Evolutionary conservation across 2,888 invertebrate genomes (phyloP), one percentile per base, ranked within the genome.

Genomic region (Gastracanthus pulcherrimus): DNA sequence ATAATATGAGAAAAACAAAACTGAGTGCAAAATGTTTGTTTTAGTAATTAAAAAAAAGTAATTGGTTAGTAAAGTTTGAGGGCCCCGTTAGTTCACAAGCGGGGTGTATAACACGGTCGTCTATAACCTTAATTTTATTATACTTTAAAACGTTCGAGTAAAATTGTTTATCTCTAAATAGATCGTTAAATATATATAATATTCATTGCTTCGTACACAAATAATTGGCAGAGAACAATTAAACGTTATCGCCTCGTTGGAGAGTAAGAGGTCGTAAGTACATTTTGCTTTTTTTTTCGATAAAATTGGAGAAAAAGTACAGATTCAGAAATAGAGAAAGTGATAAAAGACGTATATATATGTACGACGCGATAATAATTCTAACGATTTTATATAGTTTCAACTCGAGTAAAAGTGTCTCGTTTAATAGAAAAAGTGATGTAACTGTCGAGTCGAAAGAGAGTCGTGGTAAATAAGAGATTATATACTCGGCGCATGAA

Each of bases 221-320:
- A 74, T n/a, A 62, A 55, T 71, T 76, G 38, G 26, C 23, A 76
- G 71, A 82, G 55, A 72, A 79, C 41, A 75, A 74, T 74, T 72
- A 67, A 69, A 66, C 5, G n/a, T 82, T 71, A 60, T 70, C 13
- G 64, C 66, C 71, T 76, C 48, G 19, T 23, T 55, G 26, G 19
- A 36, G 19, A 64, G 19, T 34, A 45, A 45, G 45, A 58, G 69
- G 60, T 67, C 45, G 60, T 76, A 82, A 82, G 82, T 82, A 82
- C 82, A 79, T 82, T 82, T 64, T 48, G 70, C 70, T 70, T 70
- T 13, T 29, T 66, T 71, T n/a, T 51, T 69, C 13, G 3, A 67
- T 62, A 58, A 6, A 62, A 48, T 69, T 41, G n/a, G 38, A 69
- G 69, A 45, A 70, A 58, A 26, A 45, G n/a, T 41, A 48, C 19